phyloP scores from a whole-genome alignment of 2,113 vertebrate species.

The Apodemus speciosus region DNA sequence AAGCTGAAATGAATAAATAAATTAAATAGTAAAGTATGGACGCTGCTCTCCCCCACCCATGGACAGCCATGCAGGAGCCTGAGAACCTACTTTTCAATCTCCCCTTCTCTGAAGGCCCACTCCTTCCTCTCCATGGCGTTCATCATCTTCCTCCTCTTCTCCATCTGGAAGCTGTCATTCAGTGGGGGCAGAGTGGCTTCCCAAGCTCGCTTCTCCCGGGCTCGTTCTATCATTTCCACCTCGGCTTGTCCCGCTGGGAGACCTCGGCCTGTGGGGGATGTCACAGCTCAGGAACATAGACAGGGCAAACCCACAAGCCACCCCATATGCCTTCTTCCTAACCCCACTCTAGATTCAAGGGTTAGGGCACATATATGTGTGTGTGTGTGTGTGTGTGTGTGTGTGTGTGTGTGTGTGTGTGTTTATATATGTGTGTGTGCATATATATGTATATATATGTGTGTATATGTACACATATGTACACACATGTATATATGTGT shows the following conservation, averaged over 20 bases:
- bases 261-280: constrained; percentile 87
- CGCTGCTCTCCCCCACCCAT: neutral
- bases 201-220: constrained; percentile 90
- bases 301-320: neutral
- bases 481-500: no score
- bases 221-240: constrained; percentile 94
- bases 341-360: neutral
- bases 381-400: no score
- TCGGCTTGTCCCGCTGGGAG: constrained; percentile 93
- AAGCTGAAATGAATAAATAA: neutral
- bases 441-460: no score
- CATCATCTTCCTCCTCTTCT: constrained; percentile 93
- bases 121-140: constrained; percentile 93
- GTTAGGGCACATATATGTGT: neutral
- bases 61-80: no score
- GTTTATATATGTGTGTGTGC: no score
- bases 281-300: constrained; percentile 11
- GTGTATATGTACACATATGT: no score
- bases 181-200: constrained; percentile 91
- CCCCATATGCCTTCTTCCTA: neutral
- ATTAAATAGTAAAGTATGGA: neutral
- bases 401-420: no score
- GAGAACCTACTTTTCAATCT: constrained; percentile 92
- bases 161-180: constrained; percentile 83
- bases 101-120: constrained; percentile 94